Conservation (phyloP, 2,113 vertebrate species). For the Pseudonaja textilis region DNA sequence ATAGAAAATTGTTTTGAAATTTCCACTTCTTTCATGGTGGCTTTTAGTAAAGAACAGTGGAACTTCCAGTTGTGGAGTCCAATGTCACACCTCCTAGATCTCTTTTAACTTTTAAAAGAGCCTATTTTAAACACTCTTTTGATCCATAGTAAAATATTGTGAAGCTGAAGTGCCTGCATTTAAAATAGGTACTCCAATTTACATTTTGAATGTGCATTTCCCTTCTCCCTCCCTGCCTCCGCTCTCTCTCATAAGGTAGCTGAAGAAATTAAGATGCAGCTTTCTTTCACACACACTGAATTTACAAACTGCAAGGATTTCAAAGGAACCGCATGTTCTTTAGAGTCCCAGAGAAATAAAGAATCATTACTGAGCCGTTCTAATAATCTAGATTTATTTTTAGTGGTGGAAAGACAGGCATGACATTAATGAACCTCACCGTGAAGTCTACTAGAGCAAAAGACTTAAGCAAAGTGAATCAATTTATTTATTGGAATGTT, state of each 20-base stretch:
- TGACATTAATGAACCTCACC: background rate
- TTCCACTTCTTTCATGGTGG: background rate
- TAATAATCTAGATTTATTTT: slow-evolving; percentile 17
- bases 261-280: background rate
- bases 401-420: slow-evolving; percentile 12
- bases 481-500: background rate
- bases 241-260: background rate
- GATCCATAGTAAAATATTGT: background rate
- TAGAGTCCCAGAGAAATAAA: slow-evolving; percentile 4
- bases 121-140: background rate
- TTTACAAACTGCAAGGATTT: background rate
- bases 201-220: background rate
- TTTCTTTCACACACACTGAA: background rate
- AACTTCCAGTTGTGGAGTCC: background rate
- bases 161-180: background rate
- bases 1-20: background rate
- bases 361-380: background rate
- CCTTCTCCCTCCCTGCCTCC: background rate
- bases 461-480: background rate
- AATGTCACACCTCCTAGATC: background rate
- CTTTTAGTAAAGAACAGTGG: background rate
- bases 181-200: background rate
- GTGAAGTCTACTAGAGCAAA: background rate
- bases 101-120: background rate
- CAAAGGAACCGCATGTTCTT: background rate